Evolutionary conservation across 2,888 invertebrate species (phyloP).

Genomic region (Colostygia pectinataria): DNA sequence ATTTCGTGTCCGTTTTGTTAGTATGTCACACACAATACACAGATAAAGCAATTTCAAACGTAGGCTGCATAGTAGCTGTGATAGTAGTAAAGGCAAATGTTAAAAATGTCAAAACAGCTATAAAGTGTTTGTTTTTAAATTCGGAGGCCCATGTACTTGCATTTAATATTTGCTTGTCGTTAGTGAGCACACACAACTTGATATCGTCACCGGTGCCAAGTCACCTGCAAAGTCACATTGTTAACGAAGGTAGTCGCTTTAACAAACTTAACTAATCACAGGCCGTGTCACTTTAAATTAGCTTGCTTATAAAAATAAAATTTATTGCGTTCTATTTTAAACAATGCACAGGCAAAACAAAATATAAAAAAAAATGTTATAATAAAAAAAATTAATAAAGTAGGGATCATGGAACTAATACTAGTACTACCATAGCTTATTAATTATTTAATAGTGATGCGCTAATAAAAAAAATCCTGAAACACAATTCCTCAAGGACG

Average conservation of each 20-base stretch:
- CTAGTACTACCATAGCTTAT: no score
- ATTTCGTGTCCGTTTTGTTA: conserved; percentile 27
- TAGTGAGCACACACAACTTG: not conserved
- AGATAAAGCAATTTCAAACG: not conserved
- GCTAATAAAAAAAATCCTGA: no score
- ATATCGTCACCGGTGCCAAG: not conserved
- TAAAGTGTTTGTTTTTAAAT: not conserved
- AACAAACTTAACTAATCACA: conserved; percentile 19
- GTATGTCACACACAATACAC: conserved; percentile 7
- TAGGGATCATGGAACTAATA: no score
- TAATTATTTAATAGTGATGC: no score
- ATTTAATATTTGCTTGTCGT: conserved; percentile 5
- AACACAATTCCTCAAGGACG: no score
- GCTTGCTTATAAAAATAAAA: not conserved
- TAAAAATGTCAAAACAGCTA: not conserved
- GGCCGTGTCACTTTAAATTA: not conserved
- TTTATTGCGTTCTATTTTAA: no score
- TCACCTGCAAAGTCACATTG: conserved; percentile 1
- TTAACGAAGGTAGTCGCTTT: conserved; percentile 18
- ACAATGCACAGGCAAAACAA: no score
- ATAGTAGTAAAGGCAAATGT: not conserved
- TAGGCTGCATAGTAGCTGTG: not conserved
- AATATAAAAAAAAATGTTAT: no score
- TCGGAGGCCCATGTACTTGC: not conserved
- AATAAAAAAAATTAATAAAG: no score